These are phyloP conservation scores for Glaucomys volans DNA, from an alignment of 2,113 vertebrate species.

Conservation along the genomic window DNA sequence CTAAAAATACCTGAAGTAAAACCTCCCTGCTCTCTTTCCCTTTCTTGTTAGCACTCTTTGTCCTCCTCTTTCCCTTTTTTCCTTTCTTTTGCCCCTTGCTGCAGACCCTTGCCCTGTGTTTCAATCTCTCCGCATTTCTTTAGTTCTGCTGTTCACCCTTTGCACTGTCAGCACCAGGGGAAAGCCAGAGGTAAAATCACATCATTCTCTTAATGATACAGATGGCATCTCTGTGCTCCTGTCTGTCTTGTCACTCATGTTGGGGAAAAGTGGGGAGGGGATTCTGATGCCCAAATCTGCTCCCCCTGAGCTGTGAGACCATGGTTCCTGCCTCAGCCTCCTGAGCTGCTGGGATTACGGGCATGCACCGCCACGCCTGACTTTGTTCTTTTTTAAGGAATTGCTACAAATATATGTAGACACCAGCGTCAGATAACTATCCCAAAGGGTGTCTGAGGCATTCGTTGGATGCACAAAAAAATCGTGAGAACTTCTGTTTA, in stretches of 20 bases:
- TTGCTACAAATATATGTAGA: not conserved
- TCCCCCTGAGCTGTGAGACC: not conserved
- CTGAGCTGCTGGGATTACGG: no score
- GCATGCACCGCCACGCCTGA: no score
- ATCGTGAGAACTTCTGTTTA: not conserved
- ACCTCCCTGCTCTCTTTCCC: not conserved
- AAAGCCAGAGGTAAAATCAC: not conserved
- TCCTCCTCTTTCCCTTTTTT: not conserved
- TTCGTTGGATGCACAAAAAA: not conserved
- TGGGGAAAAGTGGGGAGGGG: no score
- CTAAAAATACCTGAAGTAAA: not conserved
- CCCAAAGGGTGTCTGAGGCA: not conserved
- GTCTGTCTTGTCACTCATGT: not conserved
- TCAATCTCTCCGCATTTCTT: slow-evolving; percentile 29
- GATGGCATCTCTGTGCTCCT: not conserved
- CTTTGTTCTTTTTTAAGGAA: not conserved
- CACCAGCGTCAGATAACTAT: not conserved
- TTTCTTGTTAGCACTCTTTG: not conserved
- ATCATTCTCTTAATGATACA: not conserved
- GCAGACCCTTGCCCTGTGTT: not conserved
- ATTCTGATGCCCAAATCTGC: not conserved
- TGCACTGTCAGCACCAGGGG: not conserved
- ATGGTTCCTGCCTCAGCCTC: not conserved
- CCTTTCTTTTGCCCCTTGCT: not conserved
- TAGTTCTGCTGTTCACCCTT: slow-evolving; percentile 46